Percentiles rank a stretch among this genome's conserved stretches.
phyloP scores from a whole-genome alignment of 1,140 invertebrate species.

The Eueides isabella region DNA sequence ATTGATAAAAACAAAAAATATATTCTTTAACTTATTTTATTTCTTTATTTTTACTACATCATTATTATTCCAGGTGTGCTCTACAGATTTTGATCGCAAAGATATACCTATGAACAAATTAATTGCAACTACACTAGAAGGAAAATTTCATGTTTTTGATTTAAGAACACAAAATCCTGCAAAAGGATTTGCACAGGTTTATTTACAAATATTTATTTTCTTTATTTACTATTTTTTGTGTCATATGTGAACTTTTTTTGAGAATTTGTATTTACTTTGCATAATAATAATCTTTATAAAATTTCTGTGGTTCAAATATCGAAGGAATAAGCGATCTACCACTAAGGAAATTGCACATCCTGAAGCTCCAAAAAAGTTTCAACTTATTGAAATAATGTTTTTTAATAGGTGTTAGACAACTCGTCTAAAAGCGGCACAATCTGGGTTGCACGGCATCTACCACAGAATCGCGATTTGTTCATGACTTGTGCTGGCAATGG shows the following conservation, averaged over 20 bases:
- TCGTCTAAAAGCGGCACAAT: slow-evolving; percentile 82
- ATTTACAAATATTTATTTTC: not conserved
- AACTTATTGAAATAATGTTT: not conserved
- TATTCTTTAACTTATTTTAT: no score
- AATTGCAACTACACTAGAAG: slow-evolving; percentile 95
- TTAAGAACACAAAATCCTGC: slow-evolving; percentile 93
- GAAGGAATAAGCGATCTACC: no score
- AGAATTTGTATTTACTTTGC: no score
- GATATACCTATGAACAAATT: slow-evolving; percentile 98
- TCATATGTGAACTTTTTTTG: no score
- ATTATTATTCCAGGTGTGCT: slow-evolving; percentile 86
- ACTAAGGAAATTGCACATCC: no score
- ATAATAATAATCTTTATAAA: no score
- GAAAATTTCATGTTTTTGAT: slow-evolving; percentile 95
- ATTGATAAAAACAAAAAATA: no score
- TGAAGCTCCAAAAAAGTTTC: not conserved
- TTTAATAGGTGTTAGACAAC: slow-evolving; percentile 67
- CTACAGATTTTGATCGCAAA: slow-evolving; percentile 95
- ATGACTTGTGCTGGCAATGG: slow-evolving; percentile 95
- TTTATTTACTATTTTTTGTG: no score
- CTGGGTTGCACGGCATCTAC: slow-evolving; percentile 93
- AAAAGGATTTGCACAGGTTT: slow-evolving; percentile 91
- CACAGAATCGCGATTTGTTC: slow-evolving; percentile 97
- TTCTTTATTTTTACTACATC: not conserved
- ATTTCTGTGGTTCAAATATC: no score